Conservation (phyloP, 23 tunicate species). For the Pegea sp. region DNA sequence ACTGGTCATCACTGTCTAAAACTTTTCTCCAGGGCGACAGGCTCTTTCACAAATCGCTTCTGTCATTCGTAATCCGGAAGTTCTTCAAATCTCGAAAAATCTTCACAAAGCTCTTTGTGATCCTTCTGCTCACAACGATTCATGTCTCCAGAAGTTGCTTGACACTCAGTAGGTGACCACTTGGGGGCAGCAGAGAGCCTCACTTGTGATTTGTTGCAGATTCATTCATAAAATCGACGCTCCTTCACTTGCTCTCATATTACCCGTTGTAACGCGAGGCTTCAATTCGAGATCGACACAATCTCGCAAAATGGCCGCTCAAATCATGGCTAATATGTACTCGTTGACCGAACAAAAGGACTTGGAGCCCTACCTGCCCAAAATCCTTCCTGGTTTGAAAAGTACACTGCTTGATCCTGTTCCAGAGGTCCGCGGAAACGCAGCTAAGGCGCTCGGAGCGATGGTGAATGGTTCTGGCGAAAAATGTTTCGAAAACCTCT, state of each 20-base stretch:
- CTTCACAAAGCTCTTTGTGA: slow-evolving; percentile 44
- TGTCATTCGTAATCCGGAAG: slow-evolving; percentile 87
- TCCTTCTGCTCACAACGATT: slow-evolving; percentile 37
- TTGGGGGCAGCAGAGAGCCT: background rate
- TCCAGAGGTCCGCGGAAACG: slow-evolving; percentile 76
- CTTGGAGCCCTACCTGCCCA: slow-evolving; percentile 61
- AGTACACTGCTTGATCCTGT: slow-evolving; percentile 79
- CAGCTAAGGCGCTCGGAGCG: slow-evolving; percentile 86
- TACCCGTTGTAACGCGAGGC: slow-evolving; percentile 82
- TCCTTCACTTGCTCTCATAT: slow-evolving; percentile 84
- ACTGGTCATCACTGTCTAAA: background rate
- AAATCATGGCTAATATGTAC: slow-evolving; percentile 94
- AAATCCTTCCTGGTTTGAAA: slow-evolving; percentile 74
- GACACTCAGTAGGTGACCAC: slow-evolving; percentile 50
- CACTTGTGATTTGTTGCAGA: too few relatives aligned
- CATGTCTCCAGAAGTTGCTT: slow-evolving; percentile 45
- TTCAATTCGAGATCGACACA: slow-evolving; percentile 70
- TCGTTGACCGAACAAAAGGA: slow-evolving; percentile 93
- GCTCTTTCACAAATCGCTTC: slow-evolving; percentile 78
- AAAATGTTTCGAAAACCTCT: slow-evolving; percentile 44
- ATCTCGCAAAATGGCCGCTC: slow-evolving; percentile 89
- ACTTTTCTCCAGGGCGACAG: slow-evolving; percentile 31
- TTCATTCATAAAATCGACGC: slow-evolving; percentile 95
- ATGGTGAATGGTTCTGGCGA: slow-evolving; percentile 76
- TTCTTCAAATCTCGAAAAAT: slow-evolving; percentile 22